Base-by-base conservation (phyloP, 2,797 vertebrate genomes). In the Stomatorhinus walkeri region DNA sequence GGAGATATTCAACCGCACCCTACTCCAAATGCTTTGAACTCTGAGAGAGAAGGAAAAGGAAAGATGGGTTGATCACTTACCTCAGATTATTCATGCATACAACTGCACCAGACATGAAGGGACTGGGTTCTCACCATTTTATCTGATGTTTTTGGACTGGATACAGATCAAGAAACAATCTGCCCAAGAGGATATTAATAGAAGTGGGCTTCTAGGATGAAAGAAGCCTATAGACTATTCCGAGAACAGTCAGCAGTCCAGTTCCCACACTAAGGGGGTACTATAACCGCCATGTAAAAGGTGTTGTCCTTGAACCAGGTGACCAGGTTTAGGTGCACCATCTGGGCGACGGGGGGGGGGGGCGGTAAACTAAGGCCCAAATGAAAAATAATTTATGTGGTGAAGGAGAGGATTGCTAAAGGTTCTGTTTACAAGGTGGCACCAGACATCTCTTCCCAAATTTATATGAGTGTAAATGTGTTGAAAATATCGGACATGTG, bases 91-190 rank as follows among this genome's bases (percentile, higher is more conserved):
- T 3, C 89, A 81, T 43, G 89, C 87, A 1, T 89, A 79, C 87
- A 91, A 8, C 46, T 91, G 90, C 22, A 90, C 89, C 0, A 83
- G 40, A 2, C 88, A 90, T 49, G 85, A 91, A n/a, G 56, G 68
- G 0, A 90, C 89, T 0, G 91, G 89, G 0, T 90, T 28, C 7
- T 86, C 90, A 88, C 59, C 59, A 0, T 89, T 85, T 2, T 89
- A 52, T 1, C 2, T 91, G 0, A 72, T 92, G 76, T 19, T 32
- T 36, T 43, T 36, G 4, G 72, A 1, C 12, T 79, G 12, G 12
- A 32, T 10, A 79, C 24, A 24, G 59, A 64, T 24, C 5, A 22
- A 22, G 22, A 28, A 28, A 2, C 24, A 28, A 28, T 6, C 0
- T 64, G 7, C 6, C 22, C 61, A 9, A 28, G 24, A 28, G 22